Evolutionary conservation across 2,888 invertebrate species (phyloP).

Genomic region (Unio delphinus): DNA sequence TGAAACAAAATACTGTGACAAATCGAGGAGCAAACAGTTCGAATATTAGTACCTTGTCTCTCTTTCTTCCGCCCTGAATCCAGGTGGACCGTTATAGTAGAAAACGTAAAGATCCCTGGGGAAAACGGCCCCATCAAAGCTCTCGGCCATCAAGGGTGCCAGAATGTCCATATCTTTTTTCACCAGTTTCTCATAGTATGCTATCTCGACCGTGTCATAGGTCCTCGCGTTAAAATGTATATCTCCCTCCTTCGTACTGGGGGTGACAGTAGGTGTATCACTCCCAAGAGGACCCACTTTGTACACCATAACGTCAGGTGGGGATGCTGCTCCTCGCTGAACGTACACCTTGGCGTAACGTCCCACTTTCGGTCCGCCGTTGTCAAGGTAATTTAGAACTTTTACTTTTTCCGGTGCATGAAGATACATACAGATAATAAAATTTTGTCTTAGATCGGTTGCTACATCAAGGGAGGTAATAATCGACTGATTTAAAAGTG

Average conservation of each 20-base stretch:
- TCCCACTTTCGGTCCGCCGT: slow-evolving; percentile 27
- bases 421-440: slow-evolving; percentile 5
- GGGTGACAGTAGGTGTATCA: slow-evolving; percentile 2
- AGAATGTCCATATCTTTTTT: slow-evolving; percentile 25
- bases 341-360: slow-evolving; percentile 40
- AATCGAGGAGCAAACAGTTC: too few species aligned
- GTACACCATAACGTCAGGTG: slow-evolving; percentile 45
- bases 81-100: slow-evolving; percentile 31
- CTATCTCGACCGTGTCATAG: slow-evolving; percentile 34
- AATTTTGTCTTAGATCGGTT: neutral
- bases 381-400: slow-evolving; percentile 36
- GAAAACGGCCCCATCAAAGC: slow-evolving; percentile 38
- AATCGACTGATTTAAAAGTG: slow-evolving; percentile 15
- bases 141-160: slow-evolving; percentile 30
- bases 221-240: slow-evolving; percentile 42
- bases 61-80: slow-evolving; percentile 19
- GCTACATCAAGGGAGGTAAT: slow-evolving; percentile 21
- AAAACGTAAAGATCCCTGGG: slow-evolving; percentile 32
- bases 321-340: slow-evolving; percentile 22
- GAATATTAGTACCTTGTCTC: slow-evolving; percentile 20
- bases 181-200: slow-evolving; percentile 24
- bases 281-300: slow-evolving; percentile 42
- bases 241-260: slow-evolving; percentile 27
- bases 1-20: too few species aligned
- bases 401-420: slow-evolving; percentile 33